Evolutionary conservation across 2,113 vertebrate genomes (phyloP).

Genomic region (Archilochus colubris): DNA sequence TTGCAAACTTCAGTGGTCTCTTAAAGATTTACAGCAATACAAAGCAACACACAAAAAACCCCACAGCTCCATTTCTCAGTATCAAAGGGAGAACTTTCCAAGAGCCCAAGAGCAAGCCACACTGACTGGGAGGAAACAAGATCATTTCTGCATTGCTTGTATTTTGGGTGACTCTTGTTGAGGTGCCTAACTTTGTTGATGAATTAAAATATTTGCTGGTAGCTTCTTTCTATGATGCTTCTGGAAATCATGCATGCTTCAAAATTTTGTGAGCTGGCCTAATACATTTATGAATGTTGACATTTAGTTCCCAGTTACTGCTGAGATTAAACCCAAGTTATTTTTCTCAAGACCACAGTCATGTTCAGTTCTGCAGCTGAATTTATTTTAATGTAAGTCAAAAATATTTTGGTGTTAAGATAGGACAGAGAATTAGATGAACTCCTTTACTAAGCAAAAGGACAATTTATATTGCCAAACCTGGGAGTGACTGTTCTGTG

Average conservation of each 20-base stretch:
- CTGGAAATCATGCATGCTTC: neutral
- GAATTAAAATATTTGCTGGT: neutral
- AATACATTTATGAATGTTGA: constrained; percentile 13
- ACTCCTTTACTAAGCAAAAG: neutral
- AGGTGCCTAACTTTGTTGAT: neutral
- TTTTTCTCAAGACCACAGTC: constrained; percentile 50
- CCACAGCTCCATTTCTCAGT: neutral
- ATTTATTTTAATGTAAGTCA: constrained; percentile 39
- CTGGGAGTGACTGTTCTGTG: neutral
- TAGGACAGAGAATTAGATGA: neutral
- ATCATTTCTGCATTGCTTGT: neutral
- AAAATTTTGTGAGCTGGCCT: constrained; percentile 21
- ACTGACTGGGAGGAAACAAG: neutral
- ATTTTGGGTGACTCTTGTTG: neutral
- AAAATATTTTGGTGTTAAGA: constrained; percentile 48
- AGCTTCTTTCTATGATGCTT: constrained; percentile 13
- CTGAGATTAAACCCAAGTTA: constrained; percentile 40
- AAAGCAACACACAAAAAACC: neutral
- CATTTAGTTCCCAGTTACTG: constrained; percentile 63
- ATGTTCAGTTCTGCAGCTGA: constrained; percentile 35
- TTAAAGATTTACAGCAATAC: neutral
- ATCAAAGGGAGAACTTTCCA: neutral
- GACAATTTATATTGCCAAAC: neutral
- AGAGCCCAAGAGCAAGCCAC: neutral
- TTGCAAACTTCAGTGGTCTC: neutral